Evolutionary conservation across 2,113 vertebrate genomes (phyloP).

Genomic region (Gorsachius goisagi): DNA sequence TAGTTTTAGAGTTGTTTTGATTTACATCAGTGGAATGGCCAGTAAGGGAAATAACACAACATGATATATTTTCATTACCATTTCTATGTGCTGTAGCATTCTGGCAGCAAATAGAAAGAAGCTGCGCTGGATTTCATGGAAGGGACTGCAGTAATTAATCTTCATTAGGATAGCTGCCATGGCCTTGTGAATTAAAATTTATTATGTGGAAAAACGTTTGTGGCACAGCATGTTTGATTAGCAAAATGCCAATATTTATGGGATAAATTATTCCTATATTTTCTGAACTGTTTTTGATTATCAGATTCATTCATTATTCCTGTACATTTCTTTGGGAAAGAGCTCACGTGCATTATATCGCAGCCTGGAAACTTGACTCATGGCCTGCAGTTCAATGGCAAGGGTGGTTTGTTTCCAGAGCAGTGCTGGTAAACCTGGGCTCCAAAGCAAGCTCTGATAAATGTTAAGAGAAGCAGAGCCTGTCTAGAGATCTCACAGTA

Average conservation of each 20-base stretch:
- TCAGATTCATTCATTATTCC: constrained; percentile 48
- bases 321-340: neutral
- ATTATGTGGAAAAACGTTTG: constrained; percentile 54
- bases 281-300: constrained; percentile 38
- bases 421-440: neutral
- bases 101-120: constrained; percentile 61
- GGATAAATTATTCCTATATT: constrained; percentile 31
- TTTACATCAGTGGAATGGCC: constrained; percentile 2
- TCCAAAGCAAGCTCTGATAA: neutral
- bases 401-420: neutral
- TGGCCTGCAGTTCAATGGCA: neutral
- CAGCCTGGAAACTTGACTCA: neutral
- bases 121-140: constrained; percentile 49
- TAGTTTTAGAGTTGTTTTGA: constrained; percentile 26
- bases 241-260: constrained; percentile 50
- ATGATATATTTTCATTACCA: constrained; percentile 59
- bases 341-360: neutral
- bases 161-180: constrained; percentile 70
- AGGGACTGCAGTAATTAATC: constrained; percentile 76
- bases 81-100: constrained; percentile 21
- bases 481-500: neutral
- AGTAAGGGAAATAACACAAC: constrained; percentile 30
- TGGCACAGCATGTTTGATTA: constrained; percentile 66
- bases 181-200: constrained; percentile 73
- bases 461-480: neutral